Base-by-base conservation (phyloP, 2,888 invertebrate genomes). In the Drosophila recens region DNA sequence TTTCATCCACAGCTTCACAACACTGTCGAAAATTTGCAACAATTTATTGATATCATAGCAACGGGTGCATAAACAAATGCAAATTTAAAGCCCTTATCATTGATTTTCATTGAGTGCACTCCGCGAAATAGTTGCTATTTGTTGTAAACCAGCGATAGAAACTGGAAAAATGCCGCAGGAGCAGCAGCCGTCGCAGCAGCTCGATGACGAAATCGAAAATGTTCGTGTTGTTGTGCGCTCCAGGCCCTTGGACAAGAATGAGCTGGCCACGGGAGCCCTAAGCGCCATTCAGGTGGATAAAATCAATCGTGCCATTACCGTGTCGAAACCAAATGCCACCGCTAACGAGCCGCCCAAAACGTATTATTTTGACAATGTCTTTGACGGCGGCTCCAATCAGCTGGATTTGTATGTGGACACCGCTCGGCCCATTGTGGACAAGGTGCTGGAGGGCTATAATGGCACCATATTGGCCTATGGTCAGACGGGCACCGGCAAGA, bases 401-500 rank as follows among this genome's bases (percentile, higher is more conserved):
- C 94, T 98, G 92, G 98, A 99, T 93, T 95, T 99, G 58, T 99
- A 99, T 93, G 97, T 99, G 82, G 96, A 98, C 90, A 97, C 98
- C 0, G 99, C 99, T 0, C 95, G 98, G 57, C 99, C 99, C 0
- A 98, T 99, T 79, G 98, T 99, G 4, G 98, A 99, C 76, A 98
- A 98, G 93, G 98, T 99, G 3, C 94, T 99, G 9, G 96, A 97
- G 87, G 99, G 99, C 0, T 99, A 98, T 93, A 99, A 99, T 93
- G 99, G 99, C 74, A 97, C 96, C 0, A 97, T 97, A 80, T 95
- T 97, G 92, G 97, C 97, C 0, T 97, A 97, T 90, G 97, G 97
- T 0, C 97, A 97, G 93, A 97, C 97, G 0, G 99, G 99, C 17
- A 99, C 99, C 0, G 99, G 99, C 9, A 99, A 99, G 94, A 99